phyloP scores from a whole-genome alignment of 1,140 invertebrate species.

The Achatina immaculata region DNA sequence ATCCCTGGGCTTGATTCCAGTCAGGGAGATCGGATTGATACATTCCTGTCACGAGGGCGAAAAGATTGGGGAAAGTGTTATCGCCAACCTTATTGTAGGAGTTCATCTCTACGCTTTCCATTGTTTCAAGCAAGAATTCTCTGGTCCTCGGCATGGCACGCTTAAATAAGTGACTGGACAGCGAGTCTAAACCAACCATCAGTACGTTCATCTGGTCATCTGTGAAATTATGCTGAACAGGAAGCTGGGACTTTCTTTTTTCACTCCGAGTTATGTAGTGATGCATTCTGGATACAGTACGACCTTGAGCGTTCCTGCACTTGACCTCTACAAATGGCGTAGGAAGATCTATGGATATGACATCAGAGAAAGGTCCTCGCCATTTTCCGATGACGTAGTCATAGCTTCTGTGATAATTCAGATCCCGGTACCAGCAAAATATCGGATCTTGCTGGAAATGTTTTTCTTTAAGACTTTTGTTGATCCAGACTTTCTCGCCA shows the following conservation, averaged over 20 bases:
- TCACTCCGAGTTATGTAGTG: background rate
- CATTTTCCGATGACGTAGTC: background rate
- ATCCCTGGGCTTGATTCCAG: background rate
- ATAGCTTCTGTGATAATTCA: background rate
- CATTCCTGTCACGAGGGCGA: slow-evolving; percentile 20
- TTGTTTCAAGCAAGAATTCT: background rate
- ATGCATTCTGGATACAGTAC: background rate
- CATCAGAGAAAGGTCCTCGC: background rate
- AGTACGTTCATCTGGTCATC: slow-evolving; percentile 10
- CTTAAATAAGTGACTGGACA: slow-evolving; percentile 1
- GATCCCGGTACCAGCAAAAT: background rate
- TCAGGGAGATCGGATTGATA: background rate
- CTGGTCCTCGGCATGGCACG: slow-evolving; percentile 20
- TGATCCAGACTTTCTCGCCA: background rate
- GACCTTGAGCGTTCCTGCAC: background rate
- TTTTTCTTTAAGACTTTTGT: background rate
- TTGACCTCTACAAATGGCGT: slow-evolving; percentile 1
- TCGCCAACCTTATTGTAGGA: slow-evolving; percentile 32
- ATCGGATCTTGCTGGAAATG: background rate
- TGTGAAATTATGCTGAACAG: background rate
- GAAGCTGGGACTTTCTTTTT: background rate
- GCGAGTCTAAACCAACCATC: slow-evolving; percentile 24
- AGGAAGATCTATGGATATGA: background rate
- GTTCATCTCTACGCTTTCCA: background rate
- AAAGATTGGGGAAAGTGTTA: slow-evolving; percentile 17